Evolutionary conservation across 2,888 invertebrate species (phyloP).

Genomic region (Troilus luridus): DNA sequence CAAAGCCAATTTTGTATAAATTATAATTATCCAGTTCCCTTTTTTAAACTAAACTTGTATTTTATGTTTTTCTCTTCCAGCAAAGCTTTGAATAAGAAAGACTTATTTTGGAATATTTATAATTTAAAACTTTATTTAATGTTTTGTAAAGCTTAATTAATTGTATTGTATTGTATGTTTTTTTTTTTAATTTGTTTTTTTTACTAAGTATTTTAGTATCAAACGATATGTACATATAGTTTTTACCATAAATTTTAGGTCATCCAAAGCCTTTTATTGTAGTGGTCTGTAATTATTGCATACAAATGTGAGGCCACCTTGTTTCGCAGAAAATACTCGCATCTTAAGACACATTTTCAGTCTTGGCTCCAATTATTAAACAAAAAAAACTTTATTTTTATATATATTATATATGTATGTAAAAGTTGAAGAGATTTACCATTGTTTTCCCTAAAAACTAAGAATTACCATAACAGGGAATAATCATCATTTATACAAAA

Average conservation of each 20-base stretch:
- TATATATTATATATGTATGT: conserved; percentile 56
- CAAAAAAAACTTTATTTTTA: conserved; percentile 58
- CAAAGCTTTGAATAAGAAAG: conserved; percentile 23
- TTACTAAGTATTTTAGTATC: conserved; percentile 14
- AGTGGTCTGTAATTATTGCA: conserved; percentile 48
- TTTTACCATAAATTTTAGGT: conserved; percentile 52
- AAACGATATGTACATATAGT: conserved; percentile 48
- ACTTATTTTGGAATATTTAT: conserved; percentile 47
- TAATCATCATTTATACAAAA: conserved; percentile 53
- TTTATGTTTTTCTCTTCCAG: conserved; percentile 49
- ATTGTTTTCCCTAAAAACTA: conserved; percentile 57
- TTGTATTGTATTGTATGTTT: conserved; percentile 33
- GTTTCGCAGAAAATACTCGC: conserved; percentile 59
- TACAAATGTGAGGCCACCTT: conserved; percentile 52
- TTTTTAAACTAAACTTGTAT: background rate
- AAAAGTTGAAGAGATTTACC: conserved; percentile 52
- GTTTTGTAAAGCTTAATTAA: conserved; percentile 47
- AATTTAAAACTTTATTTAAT: conserved; percentile 34
- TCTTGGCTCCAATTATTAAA: conserved; percentile 58
- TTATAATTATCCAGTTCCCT: conserved; percentile 9
- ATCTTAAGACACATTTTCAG: conserved; percentile 58
- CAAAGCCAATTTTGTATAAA: background rate
- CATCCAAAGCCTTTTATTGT: conserved; percentile 39
- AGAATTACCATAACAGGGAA: conserved; percentile 59
- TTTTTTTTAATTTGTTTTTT: background rate